These are phyloP conservation scores for Hemibagrus guttatus DNA, from an alignment of 2,797 vertebrate genomes.

Conservation along the genomic window DNA sequence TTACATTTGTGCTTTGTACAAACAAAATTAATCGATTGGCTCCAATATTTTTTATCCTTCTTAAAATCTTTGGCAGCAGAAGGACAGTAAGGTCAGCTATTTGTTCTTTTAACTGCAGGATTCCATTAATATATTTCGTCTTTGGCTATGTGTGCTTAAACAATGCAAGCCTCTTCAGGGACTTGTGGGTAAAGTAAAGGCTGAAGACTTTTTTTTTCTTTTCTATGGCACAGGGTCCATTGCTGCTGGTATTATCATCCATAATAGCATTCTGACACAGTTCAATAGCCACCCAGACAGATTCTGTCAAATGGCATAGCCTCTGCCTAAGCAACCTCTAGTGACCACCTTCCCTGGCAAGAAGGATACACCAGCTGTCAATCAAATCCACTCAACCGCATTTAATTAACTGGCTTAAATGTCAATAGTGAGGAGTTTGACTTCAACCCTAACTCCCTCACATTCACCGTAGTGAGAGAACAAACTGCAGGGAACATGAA, in stretches of 20 bases:
- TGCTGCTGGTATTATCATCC: conserved; percentile 58
- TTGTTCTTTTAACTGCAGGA: conserved; percentile 37
- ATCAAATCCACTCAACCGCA: conserved; percentile 47
- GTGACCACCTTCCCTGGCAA: conserved; percentile 47
- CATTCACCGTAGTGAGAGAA: conserved; percentile 13
- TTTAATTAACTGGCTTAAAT: conserved; percentile 61
- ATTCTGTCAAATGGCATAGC: conserved; percentile 50
- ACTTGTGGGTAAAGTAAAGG: conserved; percentile 42
- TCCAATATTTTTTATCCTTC: neutral
- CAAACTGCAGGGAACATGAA: conserved; percentile 23
- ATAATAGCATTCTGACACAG: conserved; percentile 58
- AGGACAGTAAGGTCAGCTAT: conserved; percentile 50
- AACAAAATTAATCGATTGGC: neutral
- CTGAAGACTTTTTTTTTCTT: conserved; percentile 7
- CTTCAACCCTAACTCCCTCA: conserved; percentile 11
- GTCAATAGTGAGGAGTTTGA: conserved; percentile 34
- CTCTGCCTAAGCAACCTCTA: conserved; percentile 45
- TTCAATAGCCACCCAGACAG: conserved; percentile 60
- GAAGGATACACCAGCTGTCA: conserved; percentile 55
- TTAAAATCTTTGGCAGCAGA: conserved; percentile 20
- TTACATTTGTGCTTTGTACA: neutral
- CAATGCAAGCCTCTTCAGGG: conserved; percentile 44
- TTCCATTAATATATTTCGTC: conserved; percentile 51
- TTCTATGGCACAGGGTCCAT: conserved; percentile 44
- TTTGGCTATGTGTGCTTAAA: conserved; percentile 52